Base-by-base conservation (phyloP, 1,140 invertebrate species). In the Bombus superbus region DNA sequence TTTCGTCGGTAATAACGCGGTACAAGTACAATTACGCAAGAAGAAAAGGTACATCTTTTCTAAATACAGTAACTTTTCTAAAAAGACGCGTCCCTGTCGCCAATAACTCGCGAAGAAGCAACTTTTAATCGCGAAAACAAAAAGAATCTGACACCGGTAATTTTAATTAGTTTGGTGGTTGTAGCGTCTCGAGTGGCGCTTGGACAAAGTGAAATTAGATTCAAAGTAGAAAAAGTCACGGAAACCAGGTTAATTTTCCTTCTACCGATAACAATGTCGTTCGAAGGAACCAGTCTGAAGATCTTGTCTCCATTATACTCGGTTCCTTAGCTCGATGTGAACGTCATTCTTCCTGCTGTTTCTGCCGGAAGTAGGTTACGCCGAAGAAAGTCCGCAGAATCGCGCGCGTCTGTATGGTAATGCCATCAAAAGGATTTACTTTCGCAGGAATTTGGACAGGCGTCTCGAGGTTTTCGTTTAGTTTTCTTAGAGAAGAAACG, bases 221-320 rank as follows among this genome's bases (percentile, higher is more conserved):
- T 73, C 25, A 18, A 69, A 44, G 59, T 64, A 75, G 84, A 75
- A 72, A 62, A 75, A 73, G 47, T 42, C n/a, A 64, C n/a, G 69
- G 82, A 85, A 84, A 85, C 68, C 38, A 28, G 75, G 53, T 87
- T 84, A 66, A 80, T 79, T 79, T 78, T 81, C 69, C 57, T 47
- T 74, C 78, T 57, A 68, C 66, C 82, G 88, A 89, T 89, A 89
- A 90, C 88, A 90, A 87, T 87, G 89, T 90, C 81, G 78, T 59
- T 77, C 8, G 57, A 87, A 35, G 68, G 84, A 89, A 80, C 85
- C 86, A 73, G 81, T 78, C 72, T 28, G 62, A 82, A 53, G 69
- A 85, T 89, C 78, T 84, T 87, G 72, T 81, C 79, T 72, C 66
- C 71, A 86, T 89, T 89, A 88, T 89, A 44, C 72, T 42, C 57